Evolutionary conservation across 2,888 invertebrate species (phyloP).

Genomic region (Cephus rjabovi): DNA sequence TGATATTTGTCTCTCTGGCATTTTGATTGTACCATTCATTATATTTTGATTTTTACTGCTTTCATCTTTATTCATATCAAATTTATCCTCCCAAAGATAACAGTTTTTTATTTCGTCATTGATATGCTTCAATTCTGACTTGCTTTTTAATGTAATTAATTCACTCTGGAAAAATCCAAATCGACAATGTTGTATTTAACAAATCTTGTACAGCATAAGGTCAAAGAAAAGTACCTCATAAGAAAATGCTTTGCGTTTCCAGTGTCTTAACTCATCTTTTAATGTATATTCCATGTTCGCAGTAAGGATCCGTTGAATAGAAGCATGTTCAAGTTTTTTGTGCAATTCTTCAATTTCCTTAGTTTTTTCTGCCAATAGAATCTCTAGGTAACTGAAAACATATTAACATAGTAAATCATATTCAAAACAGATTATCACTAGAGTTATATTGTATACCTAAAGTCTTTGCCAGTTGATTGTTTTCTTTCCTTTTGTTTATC

Average conservation of each 20-base stretch:
- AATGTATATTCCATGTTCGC: conserved; percentile 40
- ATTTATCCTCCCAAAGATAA: conserved; percentile 40
- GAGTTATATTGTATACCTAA: conserved; percentile 24
- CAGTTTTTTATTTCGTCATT: background rate
- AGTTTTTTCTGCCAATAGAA: conserved; percentile 37
- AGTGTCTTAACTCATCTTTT: conserved; percentile 39
- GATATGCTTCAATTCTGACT: conserved; percentile 17
- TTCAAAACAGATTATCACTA: background rate
- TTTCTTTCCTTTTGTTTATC: conserved; percentile 20
- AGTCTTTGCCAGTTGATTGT: conserved; percentile 11
- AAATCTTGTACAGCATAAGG: background rate
- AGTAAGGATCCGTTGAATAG: conserved; percentile 42
- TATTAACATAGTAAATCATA: background rate
- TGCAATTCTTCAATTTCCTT: conserved; percentile 47
- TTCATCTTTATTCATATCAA: conserved; percentile 71
- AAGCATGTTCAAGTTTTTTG: conserved; percentile 44
- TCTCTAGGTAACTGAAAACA: conserved; percentile 48
- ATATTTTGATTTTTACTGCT: conserved; percentile 49
- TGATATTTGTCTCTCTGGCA: background rate
- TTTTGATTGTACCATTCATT: conserved; percentile 15
- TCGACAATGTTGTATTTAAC: background rate
- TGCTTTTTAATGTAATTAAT: conserved; percentile 31
- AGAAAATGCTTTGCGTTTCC: conserved; percentile 43
- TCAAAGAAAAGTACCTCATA: conserved; percentile 35
- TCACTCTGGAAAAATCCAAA: conserved; percentile 28